phyloP scores from a whole-genome alignment of 37 sponge, comb jelly and placozoan genomes.

The Spongilla lacustris region DNA sequence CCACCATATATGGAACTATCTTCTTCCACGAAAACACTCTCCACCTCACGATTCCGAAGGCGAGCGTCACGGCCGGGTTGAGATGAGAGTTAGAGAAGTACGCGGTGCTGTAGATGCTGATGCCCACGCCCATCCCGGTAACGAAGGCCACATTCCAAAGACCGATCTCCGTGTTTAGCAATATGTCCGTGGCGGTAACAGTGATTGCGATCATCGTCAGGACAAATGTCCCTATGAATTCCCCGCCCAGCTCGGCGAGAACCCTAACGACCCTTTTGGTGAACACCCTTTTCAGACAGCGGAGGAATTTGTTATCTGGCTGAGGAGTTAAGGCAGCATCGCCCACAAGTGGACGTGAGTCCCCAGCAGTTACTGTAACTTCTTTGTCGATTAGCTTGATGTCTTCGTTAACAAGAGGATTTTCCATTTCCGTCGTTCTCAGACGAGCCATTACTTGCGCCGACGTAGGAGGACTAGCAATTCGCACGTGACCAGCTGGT shows the following conservation, averaged over 20 bases:
- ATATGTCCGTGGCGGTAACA: conserved; percentile 15
- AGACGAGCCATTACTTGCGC: background rate
- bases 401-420: background rate
- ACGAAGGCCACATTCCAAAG: conserved; percentile 62
- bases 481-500: too few relatives aligned
- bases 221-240: conserved; percentile 55
- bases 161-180: conserved; percentile 24
- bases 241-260: conserved; percentile 8
- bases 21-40: conserved; percentile 43
- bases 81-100: conserved; percentile 65
- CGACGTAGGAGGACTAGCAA: too few relatives aligned
- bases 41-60: conserved; percentile 46
- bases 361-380: background rate
- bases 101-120: conserved; percentile 51
- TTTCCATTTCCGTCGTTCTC: background rate
- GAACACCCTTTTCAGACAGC: background rate
- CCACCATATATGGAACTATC: conserved; percentile 31
- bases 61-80: conserved; percentile 63
- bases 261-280: background rate
- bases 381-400: background rate
- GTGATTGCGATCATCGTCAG: conserved; percentile 41
- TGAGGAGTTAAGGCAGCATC: background rate
- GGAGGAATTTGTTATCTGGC: background rate
- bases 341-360: background rate
- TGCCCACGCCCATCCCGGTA: conserved; percentile 43